These are phyloP conservation scores for Gonioctena quinquepunctata DNA, from an alignment of 1,140 invertebrate species.

Conservation along the genomic window DNA sequence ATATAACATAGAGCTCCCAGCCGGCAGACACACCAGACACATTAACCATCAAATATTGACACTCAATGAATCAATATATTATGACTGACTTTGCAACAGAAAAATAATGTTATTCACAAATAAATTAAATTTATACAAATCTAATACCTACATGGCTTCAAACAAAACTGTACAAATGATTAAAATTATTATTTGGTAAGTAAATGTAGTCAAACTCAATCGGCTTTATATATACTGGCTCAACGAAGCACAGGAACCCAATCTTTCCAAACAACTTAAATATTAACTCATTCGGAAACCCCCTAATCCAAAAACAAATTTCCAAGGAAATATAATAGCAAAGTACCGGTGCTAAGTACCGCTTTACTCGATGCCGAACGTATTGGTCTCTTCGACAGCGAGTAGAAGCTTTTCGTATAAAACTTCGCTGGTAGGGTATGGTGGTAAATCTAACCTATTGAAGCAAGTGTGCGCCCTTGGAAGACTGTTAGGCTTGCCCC, in stretches of 20 bases:
- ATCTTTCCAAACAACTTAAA: constrained; percentile 23
- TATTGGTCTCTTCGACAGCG: constrained; percentile 96
- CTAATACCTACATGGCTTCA: constrained; percentile 5
- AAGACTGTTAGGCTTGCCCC: constrained; percentile 92
- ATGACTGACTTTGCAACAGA: constrained; percentile 17
- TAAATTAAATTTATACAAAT: constrained; percentile 21
- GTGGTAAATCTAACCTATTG: constrained; percentile 93
- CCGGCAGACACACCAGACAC: not conserved
- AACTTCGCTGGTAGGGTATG: constrained; percentile 91
- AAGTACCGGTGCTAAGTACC: not conserved
- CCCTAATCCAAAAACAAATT: not conserved
- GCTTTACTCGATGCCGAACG: constrained; percentile 92
- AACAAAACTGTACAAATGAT: constrained; percentile 19
- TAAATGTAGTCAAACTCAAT: constrained; percentile 8
- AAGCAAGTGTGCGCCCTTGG: constrained; percentile 97
- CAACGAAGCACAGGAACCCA: constrained; percentile 9
- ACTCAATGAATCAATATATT: constrained; percentile 14
- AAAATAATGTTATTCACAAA: not conserved
- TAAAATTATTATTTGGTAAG: constrained; percentile 37
- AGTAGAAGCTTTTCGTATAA: constrained; percentile 92
- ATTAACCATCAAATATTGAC: not conserved
- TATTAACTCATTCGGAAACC: constrained; percentile 19
- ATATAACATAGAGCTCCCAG: not conserved
- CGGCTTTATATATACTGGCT: constrained; percentile 25
- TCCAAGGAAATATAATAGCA: constrained; percentile 6